Evolutionary conservation across 2,888 invertebrate genomes (phyloP), one percentile per base, ranked within the genome.

Genomic region (Ptilodon capucinus): DNA sequence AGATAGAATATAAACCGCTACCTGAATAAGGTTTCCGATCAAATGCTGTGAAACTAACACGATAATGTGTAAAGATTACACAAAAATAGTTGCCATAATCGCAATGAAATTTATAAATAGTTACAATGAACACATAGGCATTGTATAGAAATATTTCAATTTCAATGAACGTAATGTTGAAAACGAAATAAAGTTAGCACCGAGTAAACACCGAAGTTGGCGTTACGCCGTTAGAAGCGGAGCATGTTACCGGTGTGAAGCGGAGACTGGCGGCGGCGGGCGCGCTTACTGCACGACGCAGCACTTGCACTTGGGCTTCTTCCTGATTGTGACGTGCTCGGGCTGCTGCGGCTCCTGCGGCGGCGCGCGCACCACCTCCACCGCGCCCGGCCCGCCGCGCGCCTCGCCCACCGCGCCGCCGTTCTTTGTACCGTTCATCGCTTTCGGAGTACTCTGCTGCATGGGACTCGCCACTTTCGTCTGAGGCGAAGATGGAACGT

Each of bases 281-380:
- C 30, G 43, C n/a, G 42, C 39, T 93, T 96, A 97, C 94, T 97
- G 97, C 84, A 97, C 93, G 83, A 96, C 96, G 93, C 98, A 98
- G 93, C 97, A 97, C 87, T 96, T 95, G 94, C 97, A 97, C 92
- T 97, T 97, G 89, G 96, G 96, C 92, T 97, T 97, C 93, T 97
- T 97, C 93, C 97, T 97, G 81, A 97, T 94, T 81, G 96, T 95
- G 78, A 98, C 96, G 86, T 96, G 97, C 86, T 97, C 97, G 63
- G 97, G 96, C 86, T 97, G 96, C 74, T 93, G 93, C 42, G 95
- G 95, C 79, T 95, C 95, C 71, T 95, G 95, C 53, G 95, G 94
- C 69, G 95, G 94, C 52, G 95, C 92, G 62, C 94, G 94, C 66
- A 95, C 95, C 53, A 96, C 95, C 73, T 95, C 94, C 51, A 95